These are phyloP conservation scores for Rhopalosiphum padi DNA, from an alignment of 1,140 invertebrate species.

Conservation along the genomic window DNA sequence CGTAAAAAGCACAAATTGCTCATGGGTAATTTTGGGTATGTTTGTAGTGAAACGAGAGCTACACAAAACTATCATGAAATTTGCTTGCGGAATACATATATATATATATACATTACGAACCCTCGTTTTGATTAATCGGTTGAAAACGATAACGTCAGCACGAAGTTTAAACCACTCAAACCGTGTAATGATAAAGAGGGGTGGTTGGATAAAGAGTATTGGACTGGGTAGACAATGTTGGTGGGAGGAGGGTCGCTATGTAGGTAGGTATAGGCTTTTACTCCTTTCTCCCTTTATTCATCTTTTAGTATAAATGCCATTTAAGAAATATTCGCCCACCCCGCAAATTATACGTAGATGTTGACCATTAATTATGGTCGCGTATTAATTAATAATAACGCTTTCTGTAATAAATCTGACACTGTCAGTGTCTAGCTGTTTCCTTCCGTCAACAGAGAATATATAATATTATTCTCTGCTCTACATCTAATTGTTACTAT, in stretches of 20 bases:
- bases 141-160: slow-evolving; percentile 49
- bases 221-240: neutral
- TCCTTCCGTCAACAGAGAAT: slow-evolving; percentile 39
- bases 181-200: slow-evolving; percentile 25
- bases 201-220: slow-evolving; percentile 25
- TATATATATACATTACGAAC: neutral
- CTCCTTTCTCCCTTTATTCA: slow-evolving; percentile 37
- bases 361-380: slow-evolving; percentile 50
- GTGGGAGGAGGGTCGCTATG: neutral
- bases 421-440: slow-evolving; percentile 30
- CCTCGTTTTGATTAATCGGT: slow-evolving; percentile 51
- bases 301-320: slow-evolving; percentile 48
- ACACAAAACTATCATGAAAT: slow-evolving; percentile 34
- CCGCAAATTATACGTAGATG: slow-evolving; percentile 32
- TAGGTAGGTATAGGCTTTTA: slow-evolving; percentile 33
- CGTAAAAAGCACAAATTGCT: neutral
- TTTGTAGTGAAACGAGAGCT: slow-evolving; percentile 7
- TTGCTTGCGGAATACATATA: neutral
- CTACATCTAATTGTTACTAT: slow-evolving; percentile 1
- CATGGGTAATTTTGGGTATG: slow-evolving; percentile 14
- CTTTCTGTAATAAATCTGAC: slow-evolving; percentile 49
- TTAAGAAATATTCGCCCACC: slow-evolving; percentile 39
- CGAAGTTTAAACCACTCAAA: slow-evolving; percentile 52
- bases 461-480: neutral
- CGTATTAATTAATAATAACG: slow-evolving; percentile 49